These are phyloP conservation scores for Megaceryle alcyon DNA, from an alignment of 2,797 vertebrate genomes.

Conservation along the genomic window DNA sequence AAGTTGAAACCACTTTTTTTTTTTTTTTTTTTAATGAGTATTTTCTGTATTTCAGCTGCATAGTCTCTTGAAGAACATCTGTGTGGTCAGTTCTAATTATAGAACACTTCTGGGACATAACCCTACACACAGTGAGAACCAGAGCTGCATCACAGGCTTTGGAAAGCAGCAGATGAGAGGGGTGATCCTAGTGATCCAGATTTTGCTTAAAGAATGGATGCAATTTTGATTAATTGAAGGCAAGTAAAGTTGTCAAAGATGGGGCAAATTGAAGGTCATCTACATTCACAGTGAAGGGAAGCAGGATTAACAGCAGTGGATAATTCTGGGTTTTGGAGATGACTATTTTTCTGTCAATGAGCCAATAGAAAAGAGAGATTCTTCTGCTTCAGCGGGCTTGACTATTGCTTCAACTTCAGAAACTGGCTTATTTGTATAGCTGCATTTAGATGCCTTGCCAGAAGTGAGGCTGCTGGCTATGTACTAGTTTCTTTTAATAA, in stretches of 20 bases:
- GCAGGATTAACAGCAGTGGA: conserved; percentile 27
- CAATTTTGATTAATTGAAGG: conserved; percentile 2
- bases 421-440: conserved; percentile 21
- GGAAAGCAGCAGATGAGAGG: conserved; percentile 2
- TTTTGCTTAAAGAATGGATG: neutral
- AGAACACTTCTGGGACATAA: conserved; percentile 37
- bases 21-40: neutral
- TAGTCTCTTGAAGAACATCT: conserved; percentile 53
- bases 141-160: neutral
- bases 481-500: conserved; percentile 10
- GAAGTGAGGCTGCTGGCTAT: conserved; percentile 32
- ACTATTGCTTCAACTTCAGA: conserved; percentile 29
- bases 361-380: conserved; percentile 53
- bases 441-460: conserved; percentile 28
- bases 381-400: conserved; percentile 18
- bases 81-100: conserved; percentile 66
- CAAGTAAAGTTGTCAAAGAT: neutral
- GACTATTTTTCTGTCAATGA: conserved; percentile 40
- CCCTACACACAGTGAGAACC: neutral
- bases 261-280: conserved; percentile 25
- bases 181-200: neutral
- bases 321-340: conserved; percentile 35
- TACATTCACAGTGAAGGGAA: neutral
- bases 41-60: conserved; percentile 36
- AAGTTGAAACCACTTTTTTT: neutral